phyloP scores from a whole-genome alignment of 2,113 vertebrate genomes.

The Asarcornis scutulata region DNA sequence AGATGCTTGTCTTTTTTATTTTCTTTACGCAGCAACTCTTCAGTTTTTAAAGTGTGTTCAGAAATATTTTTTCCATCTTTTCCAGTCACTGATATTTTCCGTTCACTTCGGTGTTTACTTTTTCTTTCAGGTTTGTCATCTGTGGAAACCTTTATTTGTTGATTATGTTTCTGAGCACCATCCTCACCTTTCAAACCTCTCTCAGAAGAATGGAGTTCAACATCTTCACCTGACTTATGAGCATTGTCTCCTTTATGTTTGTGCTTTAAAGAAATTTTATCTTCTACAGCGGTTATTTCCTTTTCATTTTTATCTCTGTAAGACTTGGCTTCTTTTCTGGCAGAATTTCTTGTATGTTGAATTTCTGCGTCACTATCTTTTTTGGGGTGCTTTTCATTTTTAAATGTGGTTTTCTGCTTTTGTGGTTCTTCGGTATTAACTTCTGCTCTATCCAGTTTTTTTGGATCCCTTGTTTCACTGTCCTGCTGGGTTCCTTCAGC shows the following conservation, averaged over 20 bases:
- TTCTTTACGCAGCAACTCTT: constrained; percentile 83
- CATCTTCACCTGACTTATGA: constrained; percentile 72
- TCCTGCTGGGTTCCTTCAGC: constrained; percentile 79
- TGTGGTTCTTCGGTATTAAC: constrained; percentile 82
- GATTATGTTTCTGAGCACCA: constrained; percentile 75
- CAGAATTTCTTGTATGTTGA: constrained; percentile 58
- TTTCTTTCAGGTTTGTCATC: constrained; percentile 91
- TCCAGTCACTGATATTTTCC: constrained; percentile 75
- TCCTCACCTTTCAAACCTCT: constrained; percentile 72
- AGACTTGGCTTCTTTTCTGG: constrained; percentile 77
- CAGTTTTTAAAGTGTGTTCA: constrained; percentile 73
- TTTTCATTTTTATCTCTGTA: constrained; percentile 87
- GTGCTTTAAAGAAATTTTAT: constrained; percentile 79
- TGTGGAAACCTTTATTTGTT: constrained; percentile 70
- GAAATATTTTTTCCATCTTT: constrained; percentile 82
- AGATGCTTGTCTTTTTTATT: constrained; percentile 79
- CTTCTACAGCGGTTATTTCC: constrained; percentile 83
- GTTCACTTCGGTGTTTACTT: constrained; percentile 86
- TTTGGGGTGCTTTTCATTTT: constrained; percentile 84
- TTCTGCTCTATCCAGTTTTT: constrained; percentile 85
- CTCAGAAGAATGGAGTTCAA: constrained; percentile 75
- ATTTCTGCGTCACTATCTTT: constrained; percentile 80
- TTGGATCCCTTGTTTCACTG: constrained; percentile 75
- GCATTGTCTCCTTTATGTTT: constrained; percentile 82
- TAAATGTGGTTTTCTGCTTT: constrained; percentile 81